A percentile compares a stretch with the other conserved stretches of the same genome.
Evolutionary conservation across 2,113 vertebrate species (phyloP).

Genomic region (Dicrurus megarhynchus): DNA sequence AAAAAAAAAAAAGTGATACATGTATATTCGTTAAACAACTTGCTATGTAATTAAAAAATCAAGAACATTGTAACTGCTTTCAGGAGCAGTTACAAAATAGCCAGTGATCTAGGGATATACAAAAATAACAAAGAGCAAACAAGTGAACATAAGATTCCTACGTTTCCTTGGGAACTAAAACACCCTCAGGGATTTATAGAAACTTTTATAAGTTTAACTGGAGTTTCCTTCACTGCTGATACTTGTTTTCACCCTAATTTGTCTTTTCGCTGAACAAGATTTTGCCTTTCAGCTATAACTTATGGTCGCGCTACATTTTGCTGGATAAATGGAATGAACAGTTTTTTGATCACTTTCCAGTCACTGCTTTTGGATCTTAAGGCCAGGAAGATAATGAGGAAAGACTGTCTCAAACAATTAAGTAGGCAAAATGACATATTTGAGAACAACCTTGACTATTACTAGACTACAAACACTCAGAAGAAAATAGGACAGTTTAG

Average conservation of each 20-base stretch:
- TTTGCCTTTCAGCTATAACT: constrained; percentile 17
- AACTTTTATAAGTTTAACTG: constrained; percentile 1
- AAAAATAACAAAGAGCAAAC: neutral
- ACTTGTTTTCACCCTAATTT: constrained; percentile 17
- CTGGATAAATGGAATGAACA: neutral
- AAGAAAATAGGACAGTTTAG: neutral
- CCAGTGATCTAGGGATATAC: neutral
- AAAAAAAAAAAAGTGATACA: neutral
- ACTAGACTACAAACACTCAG: neutral
- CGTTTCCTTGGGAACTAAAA: neutral
- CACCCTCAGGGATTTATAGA: neutral
- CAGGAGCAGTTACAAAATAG: neutral
- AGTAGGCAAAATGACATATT: neutral
- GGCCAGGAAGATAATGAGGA: constrained; percentile 11
- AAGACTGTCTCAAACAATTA: constrained; percentile 21
- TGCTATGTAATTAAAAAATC: neutral
- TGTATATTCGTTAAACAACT: neutral
- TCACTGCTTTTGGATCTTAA: neutral
- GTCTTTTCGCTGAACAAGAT: neutral
- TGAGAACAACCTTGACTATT: neutral
- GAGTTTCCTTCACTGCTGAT: neutral
- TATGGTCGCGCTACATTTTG: neutral
- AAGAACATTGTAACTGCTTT: neutral
- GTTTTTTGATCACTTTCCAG: constrained; percentile 17
- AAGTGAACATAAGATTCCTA: neutral